Base-by-base conservation (phyloP, 2,113 vertebrate species). In the Murina feae region DNA sequence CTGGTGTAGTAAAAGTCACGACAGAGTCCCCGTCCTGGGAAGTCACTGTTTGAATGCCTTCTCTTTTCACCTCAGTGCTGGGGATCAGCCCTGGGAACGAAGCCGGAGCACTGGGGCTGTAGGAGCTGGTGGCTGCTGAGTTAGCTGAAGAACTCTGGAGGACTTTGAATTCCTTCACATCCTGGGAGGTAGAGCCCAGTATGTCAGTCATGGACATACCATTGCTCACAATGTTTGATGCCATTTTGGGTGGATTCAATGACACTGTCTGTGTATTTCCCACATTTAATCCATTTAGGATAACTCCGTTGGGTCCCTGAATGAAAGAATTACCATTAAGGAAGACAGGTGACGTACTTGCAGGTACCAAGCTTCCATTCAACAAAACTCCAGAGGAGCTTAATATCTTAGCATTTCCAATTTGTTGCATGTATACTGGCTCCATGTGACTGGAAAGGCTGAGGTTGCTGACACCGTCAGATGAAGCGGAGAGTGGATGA, bases 311-410 rank as follows among this genome's bases (percentile, higher is more conserved):
- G 95, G 99, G 99, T 96, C 99, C 98, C 98, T 99, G 99, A 97
- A 99, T 98, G 97, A 99, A 99, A 79, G 99, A 99, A 97, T 99
- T 98, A 83, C 99, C 99, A 44, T 99, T 99, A 97, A 99, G 99
- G 97, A 99, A 99, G 97, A 99, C 98, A 0, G 99, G 97, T 92
- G 99, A 98, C 91, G 98, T 97, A 98, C 98, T 99, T 97, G 98
- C 98, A 90, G 98, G 98, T 93, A 99, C 98, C 28, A 99, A 98
- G 95, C 98, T 99, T 95, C 99, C 99, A 25, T 99, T 99, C 98
- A 99, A 98, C 97, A 99, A 98, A 93, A 99, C 98, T 20, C 99
- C 98, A 66, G 98, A 98, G 55, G 99, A 98, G 93, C 99, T 99
- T 89, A 99, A 97, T 98, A 99, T 99, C 98, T 99, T 99, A 97